These are phyloP conservation scores for Centrocercus urophasianus DNA, from an alignment of 2,113 vertebrate genomes.

Conservation along the genomic window DNA sequence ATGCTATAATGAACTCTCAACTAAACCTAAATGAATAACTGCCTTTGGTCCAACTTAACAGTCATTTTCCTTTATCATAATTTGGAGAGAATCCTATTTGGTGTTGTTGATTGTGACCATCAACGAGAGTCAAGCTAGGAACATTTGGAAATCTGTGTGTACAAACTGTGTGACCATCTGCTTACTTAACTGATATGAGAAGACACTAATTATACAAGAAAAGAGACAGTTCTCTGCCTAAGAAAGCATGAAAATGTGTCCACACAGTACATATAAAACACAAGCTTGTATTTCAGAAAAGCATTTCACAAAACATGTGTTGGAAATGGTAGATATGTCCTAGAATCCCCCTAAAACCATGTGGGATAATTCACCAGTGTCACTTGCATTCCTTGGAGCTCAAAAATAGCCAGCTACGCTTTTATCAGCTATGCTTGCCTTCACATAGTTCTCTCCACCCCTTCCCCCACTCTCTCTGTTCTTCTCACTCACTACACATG, in stretches of 20 bases:
- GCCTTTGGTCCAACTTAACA: constrained; percentile 36
- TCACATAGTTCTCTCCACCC: not conserved
- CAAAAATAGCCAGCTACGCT: not conserved
- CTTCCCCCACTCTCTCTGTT: not conserved
- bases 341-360: not conserved
- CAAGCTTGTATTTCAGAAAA: not conserved
- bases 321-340: not conserved
- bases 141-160: constrained; percentile 57
- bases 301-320: not conserved
- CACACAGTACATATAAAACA: not conserved
- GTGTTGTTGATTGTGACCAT: constrained; percentile 9
- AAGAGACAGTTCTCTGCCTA: constrained; percentile 16
- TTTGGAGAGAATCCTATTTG: constrained; percentile 49
- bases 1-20: constrained; percentile 29
- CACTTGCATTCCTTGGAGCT: not conserved
- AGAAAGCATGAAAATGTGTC: not conserved
- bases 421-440: not conserved
- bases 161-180: constrained; percentile 60
- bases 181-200: constrained; percentile 46
- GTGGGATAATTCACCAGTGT: not conserved
- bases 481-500: not conserved
- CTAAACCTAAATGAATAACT: constrained; percentile 56
- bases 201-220: constrained; percentile 39
- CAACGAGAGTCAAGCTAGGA: constrained; percentile 40
- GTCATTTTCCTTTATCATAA: constrained; percentile 42